These are phyloP conservation scores for Sinodicranocentrus sp. DNA, from an alignment of 2,888 invertebrate species.

Conservation along the genomic window DNA sequence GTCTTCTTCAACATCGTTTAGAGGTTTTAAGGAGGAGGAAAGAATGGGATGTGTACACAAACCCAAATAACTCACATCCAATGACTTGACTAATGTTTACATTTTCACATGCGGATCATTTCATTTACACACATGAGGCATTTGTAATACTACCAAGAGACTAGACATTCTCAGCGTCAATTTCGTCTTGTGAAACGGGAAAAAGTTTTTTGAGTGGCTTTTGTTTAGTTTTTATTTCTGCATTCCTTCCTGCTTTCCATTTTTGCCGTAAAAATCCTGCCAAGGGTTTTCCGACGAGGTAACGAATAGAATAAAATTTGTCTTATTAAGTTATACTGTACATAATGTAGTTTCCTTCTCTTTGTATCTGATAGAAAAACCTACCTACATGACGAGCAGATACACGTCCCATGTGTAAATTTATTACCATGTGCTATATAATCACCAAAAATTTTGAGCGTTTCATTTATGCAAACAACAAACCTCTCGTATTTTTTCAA, in stretches of 20 bases:
- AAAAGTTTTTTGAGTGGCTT: background rate
- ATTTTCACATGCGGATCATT: slow-evolving; percentile 44
- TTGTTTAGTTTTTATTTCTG: background rate
- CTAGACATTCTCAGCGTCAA: background rate
- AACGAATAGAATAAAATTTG: background rate
- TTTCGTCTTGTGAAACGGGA: slow-evolving; percentile 1
- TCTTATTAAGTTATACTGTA: no score
- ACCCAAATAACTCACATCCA: slow-evolving; percentile 47
- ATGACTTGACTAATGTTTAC: slow-evolving; percentile 50
- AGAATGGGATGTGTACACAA: slow-evolving; percentile 52
- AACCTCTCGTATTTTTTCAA: slow-evolving; percentile 25
- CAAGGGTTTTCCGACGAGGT: background rate
- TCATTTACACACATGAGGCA: slow-evolving; percentile 32
- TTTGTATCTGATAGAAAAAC: no score
- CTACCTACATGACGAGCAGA: no score
- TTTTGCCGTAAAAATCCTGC: slow-evolving; percentile 27
- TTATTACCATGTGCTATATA: slow-evolving; percentile 38
- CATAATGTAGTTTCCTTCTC: no score
- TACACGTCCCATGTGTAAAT: slow-evolving; percentile 3
- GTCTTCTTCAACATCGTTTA: no score
- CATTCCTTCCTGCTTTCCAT: slow-evolving; percentile 24
- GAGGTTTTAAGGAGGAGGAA: slow-evolving; percentile 16
- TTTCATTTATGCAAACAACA: slow-evolving; percentile 37
- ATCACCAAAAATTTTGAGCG: slow-evolving; percentile 12
- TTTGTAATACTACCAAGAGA: slow-evolving; percentile 11